Percentiles rank a stretch among this genome's conserved stretches.
phyloP scores from a whole-genome alignment of 2,797 vertebrate species.

The Meriones psammophilus region DNA sequence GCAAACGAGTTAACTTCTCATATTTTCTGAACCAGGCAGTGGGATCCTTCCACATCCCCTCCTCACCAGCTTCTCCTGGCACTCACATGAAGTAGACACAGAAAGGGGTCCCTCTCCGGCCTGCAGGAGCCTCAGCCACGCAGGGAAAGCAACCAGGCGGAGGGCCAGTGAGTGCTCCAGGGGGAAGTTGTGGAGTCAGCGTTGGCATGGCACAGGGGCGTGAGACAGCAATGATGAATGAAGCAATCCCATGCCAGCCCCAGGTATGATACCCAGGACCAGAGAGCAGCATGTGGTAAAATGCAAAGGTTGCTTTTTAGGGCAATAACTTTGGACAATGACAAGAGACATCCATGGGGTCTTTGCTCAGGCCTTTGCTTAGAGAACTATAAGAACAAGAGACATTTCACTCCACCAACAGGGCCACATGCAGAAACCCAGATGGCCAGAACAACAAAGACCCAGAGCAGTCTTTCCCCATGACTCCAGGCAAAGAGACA shows the following conservation, averaged over 20 bases:
- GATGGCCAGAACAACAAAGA: not conserved
- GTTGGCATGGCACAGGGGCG: not conserved
- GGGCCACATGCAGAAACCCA: not conserved
- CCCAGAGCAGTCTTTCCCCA: not conserved
- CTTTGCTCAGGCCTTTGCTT: slow-evolving; percentile 42
- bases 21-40: slow-evolving; percentile 51
- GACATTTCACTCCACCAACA: not conserved
- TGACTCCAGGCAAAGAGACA: not conserved
- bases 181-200: not conserved
- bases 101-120: not conserved
- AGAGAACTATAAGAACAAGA: not conserved
- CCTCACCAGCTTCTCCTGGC: not conserved
- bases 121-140: not conserved
- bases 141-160: not conserved
- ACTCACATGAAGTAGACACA: not conserved
- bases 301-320: slow-evolving; percentile 45
- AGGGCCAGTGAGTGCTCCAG: not conserved
- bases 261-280: not conserved
- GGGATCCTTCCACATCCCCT: not conserved
- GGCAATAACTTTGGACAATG: slow-evolving; percentile 19
- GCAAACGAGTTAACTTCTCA: slow-evolving; percentile 27
- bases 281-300: not conserved
- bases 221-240: not conserved
- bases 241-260: not conserved
- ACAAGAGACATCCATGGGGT: not conserved